A percentile compares a stretch with the other conserved stretches of the same genome.
Conservation (phyloP, 1,140 invertebrate genomes). For the Berghia stephanieae region DNA sequence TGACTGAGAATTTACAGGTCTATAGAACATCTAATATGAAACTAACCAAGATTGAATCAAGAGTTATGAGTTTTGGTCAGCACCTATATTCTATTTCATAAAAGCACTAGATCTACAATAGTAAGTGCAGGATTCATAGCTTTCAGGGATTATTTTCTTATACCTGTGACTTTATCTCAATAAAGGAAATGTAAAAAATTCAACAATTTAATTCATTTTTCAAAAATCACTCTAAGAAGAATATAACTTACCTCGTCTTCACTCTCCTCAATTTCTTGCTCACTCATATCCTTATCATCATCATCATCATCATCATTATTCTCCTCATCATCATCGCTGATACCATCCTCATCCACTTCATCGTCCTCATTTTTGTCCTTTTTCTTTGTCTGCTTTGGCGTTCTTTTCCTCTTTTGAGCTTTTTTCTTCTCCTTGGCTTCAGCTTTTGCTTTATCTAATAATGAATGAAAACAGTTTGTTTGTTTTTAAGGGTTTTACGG, state of each 20-base stretch:
- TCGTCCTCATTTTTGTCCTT: constrained; percentile 40
- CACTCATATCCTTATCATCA: constrained; percentile 29
- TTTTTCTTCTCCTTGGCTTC: constrained; percentile 21
- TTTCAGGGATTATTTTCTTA: too few relatives aligned
- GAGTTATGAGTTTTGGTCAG: too few relatives aligned
- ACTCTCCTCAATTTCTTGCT: constrained; percentile 34
- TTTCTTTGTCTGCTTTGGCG: constrained; percentile 38
- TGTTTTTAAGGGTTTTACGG: too few relatives aligned
- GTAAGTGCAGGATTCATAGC: too few relatives aligned
- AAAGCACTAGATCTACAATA: too few relatives aligned
- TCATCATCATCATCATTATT: constrained; percentile 60
- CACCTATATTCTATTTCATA: too few relatives aligned
- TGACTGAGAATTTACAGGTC: too few relatives aligned
- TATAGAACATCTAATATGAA: too few relatives aligned
- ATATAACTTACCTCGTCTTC: constrained; percentile 35
- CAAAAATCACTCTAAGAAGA: background rate
- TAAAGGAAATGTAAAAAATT: background rate
- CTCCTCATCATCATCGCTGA: constrained; percentile 51
- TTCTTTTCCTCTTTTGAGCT: constrained; percentile 33
- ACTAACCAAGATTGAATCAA: too few relatives aligned
- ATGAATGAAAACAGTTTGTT: too few relatives aligned
- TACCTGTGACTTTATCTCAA: too few relatives aligned
- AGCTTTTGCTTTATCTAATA: constrained; percentile 27
- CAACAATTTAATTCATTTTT: background rate
- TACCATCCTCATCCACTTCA: constrained; percentile 41